A percentile compares a stretch with the other conserved stretches of the same genome.
phyloP scores from a whole-genome alignment of 2,113 vertebrate species.

The Muntiacus reevesi region DNA sequence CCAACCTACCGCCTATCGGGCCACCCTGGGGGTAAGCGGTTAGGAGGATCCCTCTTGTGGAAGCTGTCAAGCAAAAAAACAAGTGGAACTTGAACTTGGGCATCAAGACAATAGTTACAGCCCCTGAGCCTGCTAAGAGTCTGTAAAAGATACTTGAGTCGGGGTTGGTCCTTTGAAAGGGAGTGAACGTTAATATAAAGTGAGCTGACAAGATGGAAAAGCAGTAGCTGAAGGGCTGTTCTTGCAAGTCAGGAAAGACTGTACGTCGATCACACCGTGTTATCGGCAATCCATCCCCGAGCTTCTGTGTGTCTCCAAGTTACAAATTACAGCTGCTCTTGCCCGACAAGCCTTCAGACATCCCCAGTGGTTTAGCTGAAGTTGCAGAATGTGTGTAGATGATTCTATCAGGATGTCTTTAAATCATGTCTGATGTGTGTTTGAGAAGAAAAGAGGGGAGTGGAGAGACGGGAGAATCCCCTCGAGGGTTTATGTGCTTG shows the following conservation, averaged over 20 bases:
- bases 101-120: not conserved
- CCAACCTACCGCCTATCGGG: too few species aligned
- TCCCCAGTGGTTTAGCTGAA: not conserved
- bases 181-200: not conserved
- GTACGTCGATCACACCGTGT: accelerated
- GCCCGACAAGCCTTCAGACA: not conserved
- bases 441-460: not conserved
- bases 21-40: accelerated
- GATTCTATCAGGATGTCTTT: not conserved
- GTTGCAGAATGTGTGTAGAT: not conserved
- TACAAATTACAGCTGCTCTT: not conserved
- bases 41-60: not conserved
- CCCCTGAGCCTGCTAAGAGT: not conserved
- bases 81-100: not conserved
- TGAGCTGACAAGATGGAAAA: not conserved
- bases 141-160: not conserved
- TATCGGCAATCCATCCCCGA: not conserved
- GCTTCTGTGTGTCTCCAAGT: not conserved
- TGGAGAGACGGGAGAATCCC: not conserved
- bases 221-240: not conserved
- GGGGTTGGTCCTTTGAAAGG: not conserved
- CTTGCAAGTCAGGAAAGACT: not conserved
- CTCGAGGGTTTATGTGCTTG: not conserved
- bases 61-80: not conserved
- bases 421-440: accelerated